Evolutionary conservation across 2,797 vertebrate species (phyloP), one percentile per base, ranked within the genome.

Genomic region (Schizopygopsis pylzovi): DNA sequence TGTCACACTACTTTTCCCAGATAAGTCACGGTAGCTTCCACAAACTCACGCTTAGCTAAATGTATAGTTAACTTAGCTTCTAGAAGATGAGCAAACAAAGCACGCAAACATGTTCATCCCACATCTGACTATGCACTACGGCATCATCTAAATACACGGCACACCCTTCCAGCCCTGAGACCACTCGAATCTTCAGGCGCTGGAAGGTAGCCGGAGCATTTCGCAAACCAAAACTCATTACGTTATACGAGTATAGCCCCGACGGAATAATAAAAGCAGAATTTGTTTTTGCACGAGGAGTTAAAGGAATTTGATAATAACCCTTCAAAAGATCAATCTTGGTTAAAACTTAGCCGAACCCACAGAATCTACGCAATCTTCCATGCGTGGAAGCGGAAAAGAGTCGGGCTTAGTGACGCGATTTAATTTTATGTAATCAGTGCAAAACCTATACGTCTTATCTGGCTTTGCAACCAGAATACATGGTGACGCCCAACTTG

Each of bases 351-450:
- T 83, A 3, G 4, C 47, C 4, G 4, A 49, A 15, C 47, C 13
- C 47, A 49, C 4, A 0, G 13, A 49, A 15, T 49, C 72, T 2
- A 76, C 6, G 20, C 82, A 77, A n/a, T 52, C 25, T 52, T 84
- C 72, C 8, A 77, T 22, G 1, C 5, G 6, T 1, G 71, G 82
- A 7, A 83, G 20, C 3, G 25, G 43, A 18, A 75, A 67, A 4
- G 71, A 76, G 63, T 83, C 54, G 0, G 54, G 54, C 2, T 47
- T 28, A 0, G 16, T 61, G 0, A 59, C n/a, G 3, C 13, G 12
- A 37, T 83, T 83, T 72, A 25, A 16, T 15, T 72, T 72, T 47
- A 43, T 72, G 13, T 73, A 73, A 16, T 73, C 71, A 8, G 71
- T 49, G 25, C 45, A 75, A 49, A 49, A 75, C 25, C 45, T 49